Percentiles rank a stretch among this genome's conserved stretches.
Conservation (phyloP, 2,888 invertebrate genomes). For the Acrobasis suavella region DNA sequence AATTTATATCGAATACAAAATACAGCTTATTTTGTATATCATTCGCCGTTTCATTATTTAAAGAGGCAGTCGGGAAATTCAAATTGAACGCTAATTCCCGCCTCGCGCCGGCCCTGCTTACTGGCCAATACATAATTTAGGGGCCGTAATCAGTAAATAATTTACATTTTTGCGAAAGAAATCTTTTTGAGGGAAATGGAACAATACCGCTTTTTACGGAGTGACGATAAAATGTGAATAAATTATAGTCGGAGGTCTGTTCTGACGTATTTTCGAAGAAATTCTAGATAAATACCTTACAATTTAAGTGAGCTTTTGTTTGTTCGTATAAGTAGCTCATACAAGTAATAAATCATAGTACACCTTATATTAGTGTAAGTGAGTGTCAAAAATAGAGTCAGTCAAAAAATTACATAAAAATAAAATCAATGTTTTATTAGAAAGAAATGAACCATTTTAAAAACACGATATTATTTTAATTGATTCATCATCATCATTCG, state of each 20-base stretch:
- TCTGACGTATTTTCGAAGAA: not conserved
- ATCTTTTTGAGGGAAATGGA: conserved; percentile 5
- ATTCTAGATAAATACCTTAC: no score
- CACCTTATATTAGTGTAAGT: no score
- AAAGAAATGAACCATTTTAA: no score
- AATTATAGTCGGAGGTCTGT: not conserved
- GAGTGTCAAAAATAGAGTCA: no score
- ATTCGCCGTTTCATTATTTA: conserved; percentile 36
- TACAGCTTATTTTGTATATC: not conserved
- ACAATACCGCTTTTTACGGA: conserved; percentile 2
- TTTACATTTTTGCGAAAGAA: conserved; percentile 12
- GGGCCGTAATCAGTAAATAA: conserved; percentile 13
- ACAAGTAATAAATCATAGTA: no score
- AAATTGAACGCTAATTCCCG: conserved; percentile 34
- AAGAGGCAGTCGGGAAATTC: conserved; percentile 31
- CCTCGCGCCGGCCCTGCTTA: conserved; percentile 21
- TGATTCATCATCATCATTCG: no score
- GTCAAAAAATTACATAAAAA: no score
- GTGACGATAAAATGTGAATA: conserved; percentile 1
- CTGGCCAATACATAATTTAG: conserved; percentile 24
- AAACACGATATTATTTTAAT: no score
- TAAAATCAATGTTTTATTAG: no score
- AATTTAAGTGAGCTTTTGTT: no score
- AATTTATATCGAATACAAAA: not conserved
- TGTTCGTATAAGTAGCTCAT: no score